These are phyloP conservation scores for Acleris laterana DNA, from an alignment of 2,888 invertebrate species.

Conservation along the genomic window DNA sequence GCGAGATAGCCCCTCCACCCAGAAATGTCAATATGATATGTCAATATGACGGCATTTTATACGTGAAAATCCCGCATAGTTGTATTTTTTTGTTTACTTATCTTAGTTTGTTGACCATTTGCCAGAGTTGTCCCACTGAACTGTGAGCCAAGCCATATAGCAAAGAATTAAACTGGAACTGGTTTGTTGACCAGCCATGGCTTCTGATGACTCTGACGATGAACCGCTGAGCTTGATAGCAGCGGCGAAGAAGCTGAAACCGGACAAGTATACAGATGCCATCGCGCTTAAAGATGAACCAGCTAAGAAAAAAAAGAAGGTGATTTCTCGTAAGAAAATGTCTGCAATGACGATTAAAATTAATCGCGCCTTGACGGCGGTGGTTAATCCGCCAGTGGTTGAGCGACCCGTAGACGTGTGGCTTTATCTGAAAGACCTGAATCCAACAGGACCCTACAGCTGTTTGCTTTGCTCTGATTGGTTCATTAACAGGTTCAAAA, in stretches of 20 bases:
- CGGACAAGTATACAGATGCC: constrained; percentile 45
- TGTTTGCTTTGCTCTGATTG: constrained; percentile 77
- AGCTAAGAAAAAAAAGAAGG: constrained; percentile 51
- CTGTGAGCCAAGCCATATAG: too few relatives aligned
- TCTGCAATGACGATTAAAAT: constrained; percentile 49
- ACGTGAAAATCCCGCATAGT: background rate
- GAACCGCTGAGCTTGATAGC: constrained; percentile 74
- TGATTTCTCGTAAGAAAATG: constrained; percentile 43
- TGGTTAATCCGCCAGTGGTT: constrained; percentile 51
- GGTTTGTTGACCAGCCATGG: constrained; percentile 43
- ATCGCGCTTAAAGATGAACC: constrained; percentile 39
- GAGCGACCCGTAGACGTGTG: constrained; percentile 76
- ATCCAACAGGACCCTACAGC: constrained; percentile 74
- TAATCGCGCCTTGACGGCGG: constrained; percentile 45
- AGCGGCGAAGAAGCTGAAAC: constrained; percentile 59
- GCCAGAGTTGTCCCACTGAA: too few relatives aligned
- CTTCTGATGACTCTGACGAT: constrained; percentile 75
- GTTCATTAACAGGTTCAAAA: constrained; percentile 77
- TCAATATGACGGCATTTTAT: background rate
- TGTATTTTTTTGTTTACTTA: constrained; percentile 6
- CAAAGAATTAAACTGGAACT: too few relatives aligned
- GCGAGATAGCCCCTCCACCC: background rate
- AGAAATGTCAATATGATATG: background rate
- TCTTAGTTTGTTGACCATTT: too few relatives aligned
- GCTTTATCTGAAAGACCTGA: constrained; percentile 78